Conservation (phyloP, 1,140 invertebrate species). For the Carposina sasakii region DNA sequence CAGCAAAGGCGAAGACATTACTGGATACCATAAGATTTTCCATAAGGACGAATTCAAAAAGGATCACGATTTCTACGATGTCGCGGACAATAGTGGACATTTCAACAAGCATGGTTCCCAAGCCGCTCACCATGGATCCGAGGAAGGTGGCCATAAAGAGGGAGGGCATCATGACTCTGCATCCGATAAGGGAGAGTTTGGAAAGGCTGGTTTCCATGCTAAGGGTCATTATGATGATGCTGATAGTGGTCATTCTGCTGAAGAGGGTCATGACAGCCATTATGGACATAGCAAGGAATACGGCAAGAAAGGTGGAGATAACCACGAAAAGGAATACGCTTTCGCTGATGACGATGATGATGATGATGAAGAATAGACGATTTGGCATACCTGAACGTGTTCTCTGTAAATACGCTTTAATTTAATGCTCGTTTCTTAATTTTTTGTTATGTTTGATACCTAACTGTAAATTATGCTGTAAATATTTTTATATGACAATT, state of each 20-base stretch:
- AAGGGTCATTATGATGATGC: constrained; percentile 66
- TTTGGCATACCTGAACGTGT: neutral
- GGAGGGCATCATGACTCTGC: constrained; percentile 70
- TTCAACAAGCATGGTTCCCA: constrained; percentile 75
- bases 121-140: constrained; percentile 67
- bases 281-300: constrained; percentile 42
- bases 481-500: too few relatives aligned
- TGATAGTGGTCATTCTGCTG: constrained; percentile 59
- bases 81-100: constrained; percentile 77
- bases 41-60: constrained; percentile 84
- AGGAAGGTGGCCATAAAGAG: constrained; percentile 73
- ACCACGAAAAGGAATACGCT: constrained; percentile 43
- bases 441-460: constrained; percentile 68
- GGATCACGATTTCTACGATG: constrained; percentile 82
- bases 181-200: constrained; percentile 63
- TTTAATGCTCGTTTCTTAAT: constrained; percentile 40
- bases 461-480: constrained; percentile 32
- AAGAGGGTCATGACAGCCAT: constrained; percentile 49
- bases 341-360: constrained; percentile 42
- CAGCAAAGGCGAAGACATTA: constrained; percentile 80
- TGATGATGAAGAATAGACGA: constrained; percentile 32
- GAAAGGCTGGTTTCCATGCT: constrained; percentile 66
- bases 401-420: constrained; percentile 41
- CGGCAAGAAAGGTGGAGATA: constrained; percentile 46
- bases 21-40: constrained; percentile 81